Base-by-base conservation (phyloP, 2,797 vertebrate species). In the Urocyon cinereoargenteus region DNA sequence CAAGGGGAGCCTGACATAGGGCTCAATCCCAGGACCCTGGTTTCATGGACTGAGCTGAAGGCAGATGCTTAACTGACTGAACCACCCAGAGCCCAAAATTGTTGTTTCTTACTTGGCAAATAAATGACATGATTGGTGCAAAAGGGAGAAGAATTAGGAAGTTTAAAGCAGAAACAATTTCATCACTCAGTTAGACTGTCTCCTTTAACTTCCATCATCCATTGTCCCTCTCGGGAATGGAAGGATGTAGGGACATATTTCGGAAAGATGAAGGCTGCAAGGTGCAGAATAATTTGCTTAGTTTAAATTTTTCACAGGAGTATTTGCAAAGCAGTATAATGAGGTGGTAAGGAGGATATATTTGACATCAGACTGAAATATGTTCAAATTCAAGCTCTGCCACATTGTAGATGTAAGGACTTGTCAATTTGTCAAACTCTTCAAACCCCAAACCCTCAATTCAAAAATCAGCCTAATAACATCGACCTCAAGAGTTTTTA, bases 341-440 rank as follows among this genome's bases (percentile, higher is more conserved):
- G 51, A 91, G 31, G 31, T 64, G 12, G 26, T 62, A 36, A 83
- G 49, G 61, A 81, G 16, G 10, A 21, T 24, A 36, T 83, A 49
- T 86, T 91, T 96, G 73, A 93, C 93, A 73, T 55, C n/a, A 68
- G 14, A 64, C 18, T 45, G 51, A 96, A 89, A 55, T 83, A 68
- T 57, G 79, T 53, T 94, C n/a, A 79, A 40, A 57, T 73, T 53
- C 31, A 73, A 72, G 7, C 5, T 91, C 40, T 91, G 40, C 12
- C 40, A 73, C 34, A 61, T 75, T 34, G 12, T 62, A 64, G 10
- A 36, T 53, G 2, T 66, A 96, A 77, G 72, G 70, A 75, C 11
- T 16, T 78, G 26, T 21, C 31, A 86, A 79, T 78, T 62, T 85
- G 22, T 24, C 91, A 86, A 91, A 66, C 3, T 22, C 75, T 7